Conservation (phyloP, 1,140 invertebrate species). For the Belonocnema kinseyi region DNA sequence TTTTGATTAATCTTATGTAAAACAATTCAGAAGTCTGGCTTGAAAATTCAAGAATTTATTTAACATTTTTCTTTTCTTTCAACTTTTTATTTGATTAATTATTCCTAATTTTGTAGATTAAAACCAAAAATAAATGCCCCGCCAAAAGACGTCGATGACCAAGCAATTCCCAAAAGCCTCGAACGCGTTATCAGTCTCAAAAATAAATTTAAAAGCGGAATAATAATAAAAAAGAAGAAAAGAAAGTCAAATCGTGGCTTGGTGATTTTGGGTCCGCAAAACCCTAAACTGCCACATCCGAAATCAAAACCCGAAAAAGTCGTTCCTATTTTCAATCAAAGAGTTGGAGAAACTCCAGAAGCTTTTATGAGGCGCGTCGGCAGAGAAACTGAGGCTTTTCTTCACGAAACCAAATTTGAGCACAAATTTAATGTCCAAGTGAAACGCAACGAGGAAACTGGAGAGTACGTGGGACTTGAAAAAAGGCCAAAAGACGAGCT, state of each 20-base stretch:
- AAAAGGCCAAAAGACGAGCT: slow-evolving; percentile 74
- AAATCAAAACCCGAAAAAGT: slow-evolving; percentile 71
- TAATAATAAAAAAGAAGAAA: slow-evolving; percentile 59
- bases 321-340: slow-evolving; percentile 75
- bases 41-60: no score
- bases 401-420: slow-evolving; percentile 77
- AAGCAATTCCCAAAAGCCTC: slow-evolving; percentile 81
- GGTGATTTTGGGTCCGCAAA: slow-evolving; percentile 58
- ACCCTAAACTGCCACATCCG: slow-evolving; percentile 48
- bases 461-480: slow-evolving; percentile 70
- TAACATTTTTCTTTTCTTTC: no score
- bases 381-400: slow-evolving; percentile 73
- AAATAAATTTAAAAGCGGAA: slow-evolving; percentile 71
- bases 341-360: slow-evolving; percentile 68
- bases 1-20: slow-evolving; percentile 30
- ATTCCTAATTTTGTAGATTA: slow-evolving; percentile 74
- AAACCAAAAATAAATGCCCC: slow-evolving; percentile 82
- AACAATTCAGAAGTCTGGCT: no score
- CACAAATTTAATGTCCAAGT: slow-evolving; percentile 77
- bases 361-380: slow-evolving; percentile 75
- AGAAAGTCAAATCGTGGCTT: slow-evolving; percentile 60
- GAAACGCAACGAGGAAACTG: slow-evolving; percentile 73
- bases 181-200: slow-evolving; percentile 78
- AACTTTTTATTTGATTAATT: background rate
- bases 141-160: slow-evolving; percentile 79